Conservation (phyloP, 2,113 vertebrate species). For the Cyrtonyx montezumae region DNA sequence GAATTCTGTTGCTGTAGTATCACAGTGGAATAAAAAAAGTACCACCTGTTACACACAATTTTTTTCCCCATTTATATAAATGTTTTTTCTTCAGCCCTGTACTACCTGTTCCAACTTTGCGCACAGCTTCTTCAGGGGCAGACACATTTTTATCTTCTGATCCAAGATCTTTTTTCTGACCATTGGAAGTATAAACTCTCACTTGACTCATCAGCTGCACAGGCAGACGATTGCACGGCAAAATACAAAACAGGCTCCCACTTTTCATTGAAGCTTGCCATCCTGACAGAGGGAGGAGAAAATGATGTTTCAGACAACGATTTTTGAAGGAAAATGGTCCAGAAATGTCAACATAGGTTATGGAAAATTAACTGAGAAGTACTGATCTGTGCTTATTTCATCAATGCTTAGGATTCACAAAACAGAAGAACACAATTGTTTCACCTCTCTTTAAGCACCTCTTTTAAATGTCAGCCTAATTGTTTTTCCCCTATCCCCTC, state of each 20-base stretch:
- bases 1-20: background rate
- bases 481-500: background rate
- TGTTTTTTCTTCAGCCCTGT: background rate
- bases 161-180: slow-evolving; percentile 75
- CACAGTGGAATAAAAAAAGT: background rate
- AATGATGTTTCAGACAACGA: background rate
- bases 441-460: background rate
- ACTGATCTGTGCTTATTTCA: background rate
- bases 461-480: background rate
- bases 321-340: background rate
- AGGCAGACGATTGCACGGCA: slow-evolving; percentile 73
- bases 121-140: background rate
- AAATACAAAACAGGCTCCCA: slow-evolving; percentile 74
- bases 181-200: slow-evolving; percentile 85
- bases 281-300: slow-evolving; percentile 70
- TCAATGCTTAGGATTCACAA: background rate
- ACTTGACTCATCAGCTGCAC: slow-evolving; percentile 77
- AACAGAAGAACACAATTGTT: background rate
- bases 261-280: slow-evolving; percentile 78
- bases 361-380: background rate
- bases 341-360: background rate
- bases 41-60: background rate
- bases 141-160: slow-evolving; percentile 43
- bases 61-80: background rate
- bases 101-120: slow-evolving; percentile 69